A percentile compares a stretch with the other conserved stretches of the same genome.
phyloP scores from a whole-genome alignment of 2,888 invertebrate genomes.

The Merodon equestris region DNA sequence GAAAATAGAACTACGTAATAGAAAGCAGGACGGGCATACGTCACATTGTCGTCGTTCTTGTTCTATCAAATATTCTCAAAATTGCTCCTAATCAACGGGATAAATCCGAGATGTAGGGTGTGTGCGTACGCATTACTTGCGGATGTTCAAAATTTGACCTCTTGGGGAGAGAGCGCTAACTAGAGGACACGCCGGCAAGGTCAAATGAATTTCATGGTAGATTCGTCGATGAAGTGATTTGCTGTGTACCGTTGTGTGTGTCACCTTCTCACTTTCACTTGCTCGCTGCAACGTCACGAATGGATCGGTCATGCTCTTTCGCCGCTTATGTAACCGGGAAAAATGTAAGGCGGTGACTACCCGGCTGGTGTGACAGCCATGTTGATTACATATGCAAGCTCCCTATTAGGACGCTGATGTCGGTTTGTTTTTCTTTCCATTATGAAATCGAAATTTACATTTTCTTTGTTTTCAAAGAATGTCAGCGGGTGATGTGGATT shows the following conservation, averaged over 20 bases:
- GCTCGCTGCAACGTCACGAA: constrained; percentile 17
- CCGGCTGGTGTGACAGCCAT: no score
- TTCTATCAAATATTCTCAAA: no score
- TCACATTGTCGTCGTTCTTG: no score
- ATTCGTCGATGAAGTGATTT: constrained; percentile 9
- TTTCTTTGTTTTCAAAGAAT: no score
- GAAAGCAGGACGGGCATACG: constrained; percentile 26
- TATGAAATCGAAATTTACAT: no score
- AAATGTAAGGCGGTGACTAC: no score
- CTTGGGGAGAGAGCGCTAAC: not conserved
- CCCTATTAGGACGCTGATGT: no score
- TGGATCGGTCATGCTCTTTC: not conserved
- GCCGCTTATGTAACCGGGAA: constrained; percentile 11
- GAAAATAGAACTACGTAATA: constrained; percentile 43
- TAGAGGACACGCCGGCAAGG: constrained; percentile 61
- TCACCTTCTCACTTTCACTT: constrained; percentile 49
- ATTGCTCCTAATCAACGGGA: no score
- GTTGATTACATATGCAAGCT: no score
- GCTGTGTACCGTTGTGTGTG: constrained; percentile 9
- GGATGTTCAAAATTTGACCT: constrained; percentile 20
- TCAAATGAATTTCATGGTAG: constrained; percentile 49
- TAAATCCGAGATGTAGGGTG: not conserved
- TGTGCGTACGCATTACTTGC: not conserved
- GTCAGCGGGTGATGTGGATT: no score
- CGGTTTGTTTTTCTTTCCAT: no score